These are phyloP conservation scores for Ophthalmolycus amberensis DNA, from an alignment of 2,113 vertebrate genomes.

Conservation along the genomic window DNA sequence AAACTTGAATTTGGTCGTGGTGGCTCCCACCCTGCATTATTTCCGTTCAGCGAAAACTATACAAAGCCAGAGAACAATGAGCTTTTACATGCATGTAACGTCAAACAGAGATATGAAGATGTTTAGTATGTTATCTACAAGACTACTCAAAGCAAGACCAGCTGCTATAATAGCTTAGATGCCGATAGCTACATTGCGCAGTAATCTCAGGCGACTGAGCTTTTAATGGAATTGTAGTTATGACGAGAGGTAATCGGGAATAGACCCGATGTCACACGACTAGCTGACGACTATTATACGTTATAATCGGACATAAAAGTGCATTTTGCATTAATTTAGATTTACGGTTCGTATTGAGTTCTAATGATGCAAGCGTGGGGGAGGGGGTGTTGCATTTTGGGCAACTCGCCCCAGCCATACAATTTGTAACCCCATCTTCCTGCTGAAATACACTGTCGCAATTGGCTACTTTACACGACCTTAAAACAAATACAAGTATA, in stretches of 20 bases:
- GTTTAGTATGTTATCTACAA: neutral
- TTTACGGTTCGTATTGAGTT: slow-evolving; percentile 68
- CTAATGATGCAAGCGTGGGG: slow-evolving; percentile 82
- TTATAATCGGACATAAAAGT: slow-evolving; percentile 23
- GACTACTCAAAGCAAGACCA: slow-evolving; percentile 10
- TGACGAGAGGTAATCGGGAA: neutral
- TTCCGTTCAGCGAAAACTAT: slow-evolving; percentile 61
- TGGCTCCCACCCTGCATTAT: slow-evolving; percentile 47
- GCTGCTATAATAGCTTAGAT: slow-evolving; percentile 46
- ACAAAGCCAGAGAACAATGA: slow-evolving; percentile 52
- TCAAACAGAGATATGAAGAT: slow-evolving; percentile 33
- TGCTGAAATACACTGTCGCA: slow-evolving; percentile 26
- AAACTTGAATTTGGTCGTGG: slow-evolving; percentile 37
- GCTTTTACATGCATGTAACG: slow-evolving; percentile 31
- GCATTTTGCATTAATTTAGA: slow-evolving; percentile 68
- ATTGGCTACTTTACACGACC: neutral
- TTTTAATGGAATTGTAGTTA: slow-evolving; percentile 8
- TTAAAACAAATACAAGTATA: slow-evolving; percentile 10
- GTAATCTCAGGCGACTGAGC: slow-evolving; percentile 27
- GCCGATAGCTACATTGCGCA: slow-evolving; percentile 42
- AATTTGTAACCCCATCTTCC: slow-evolving; percentile 58
- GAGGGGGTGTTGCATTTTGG: slow-evolving; percentile 76
- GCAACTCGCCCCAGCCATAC: slow-evolving; percentile 68
- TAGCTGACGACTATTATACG: slow-evolving; percentile 1
- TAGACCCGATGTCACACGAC: slow-evolving; percentile 3